Percentiles rank a stretch among this genome's conserved stretches.
phyloP scores from a whole-genome alignment of 2,113 vertebrate species.

The Crocuta crocuta region DNA sequence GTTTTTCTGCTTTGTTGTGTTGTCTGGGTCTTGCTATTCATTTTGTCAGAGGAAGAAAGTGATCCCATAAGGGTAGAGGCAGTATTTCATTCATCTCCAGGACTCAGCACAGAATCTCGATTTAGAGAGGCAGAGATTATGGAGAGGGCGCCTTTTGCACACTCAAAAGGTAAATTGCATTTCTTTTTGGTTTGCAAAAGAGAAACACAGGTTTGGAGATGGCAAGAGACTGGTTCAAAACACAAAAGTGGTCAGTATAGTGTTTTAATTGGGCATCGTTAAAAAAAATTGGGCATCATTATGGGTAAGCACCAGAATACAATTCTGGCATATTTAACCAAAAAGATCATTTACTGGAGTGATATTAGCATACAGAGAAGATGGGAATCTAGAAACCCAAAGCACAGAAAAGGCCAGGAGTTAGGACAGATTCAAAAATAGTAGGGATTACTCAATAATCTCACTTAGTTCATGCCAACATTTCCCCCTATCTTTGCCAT shows the following conservation, averaged over 20 bases:
- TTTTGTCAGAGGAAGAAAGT: slow-evolving; percentile 24
- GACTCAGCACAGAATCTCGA: not conserved
- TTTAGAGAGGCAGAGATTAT: not conserved
- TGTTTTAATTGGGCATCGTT: not conserved
- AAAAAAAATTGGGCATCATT: not conserved
- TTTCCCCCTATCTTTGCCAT: not conserved
- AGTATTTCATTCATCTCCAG: not conserved
- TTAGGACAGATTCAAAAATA: not conserved
- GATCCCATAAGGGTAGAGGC: not conserved
- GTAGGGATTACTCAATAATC: not conserved
- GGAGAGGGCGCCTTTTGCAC: not conserved
- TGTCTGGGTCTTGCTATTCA: slow-evolving; percentile 24
- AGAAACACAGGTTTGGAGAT: not conserved
- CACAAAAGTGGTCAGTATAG: not conserved
- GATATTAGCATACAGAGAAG: not conserved
- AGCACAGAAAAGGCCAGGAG: not conserved
- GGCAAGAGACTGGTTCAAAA: not conserved
- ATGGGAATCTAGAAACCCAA: not conserved
- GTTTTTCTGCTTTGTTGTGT: not conserved
- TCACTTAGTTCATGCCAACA: not conserved
- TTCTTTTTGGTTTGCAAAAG: not conserved
- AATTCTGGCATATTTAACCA: not conserved
- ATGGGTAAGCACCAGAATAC: not conserved
- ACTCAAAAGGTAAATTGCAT: not conserved
- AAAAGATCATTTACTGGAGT: not conserved